A percentile compares a stretch with the other conserved stretches of the same genome.
These are phyloP conservation scores for Meteorus sp. DNA, from an alignment of 1,140 invertebrate species.

Conservation along the genomic window DNA sequence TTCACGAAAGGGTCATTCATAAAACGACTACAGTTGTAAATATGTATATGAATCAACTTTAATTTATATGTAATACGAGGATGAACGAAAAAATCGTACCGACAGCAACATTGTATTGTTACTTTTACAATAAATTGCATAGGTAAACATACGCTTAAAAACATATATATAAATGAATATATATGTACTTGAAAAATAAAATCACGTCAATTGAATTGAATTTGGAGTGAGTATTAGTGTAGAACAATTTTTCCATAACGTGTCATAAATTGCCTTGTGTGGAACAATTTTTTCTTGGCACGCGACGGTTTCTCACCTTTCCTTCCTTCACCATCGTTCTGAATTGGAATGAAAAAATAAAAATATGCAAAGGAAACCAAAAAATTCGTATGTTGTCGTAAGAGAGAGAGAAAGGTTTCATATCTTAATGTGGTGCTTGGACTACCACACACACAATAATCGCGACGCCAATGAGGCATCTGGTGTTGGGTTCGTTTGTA, in stretches of 20 bases:
- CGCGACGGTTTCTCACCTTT: conserved; percentile 32
- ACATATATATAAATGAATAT: background rate
- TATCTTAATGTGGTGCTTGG: too few relatives aligned
- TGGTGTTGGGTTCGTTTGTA: conserved; percentile 48
- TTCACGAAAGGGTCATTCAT: too few relatives aligned
- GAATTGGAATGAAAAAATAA: background rate
- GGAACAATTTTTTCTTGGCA: conserved; percentile 35
- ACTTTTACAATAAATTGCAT: conserved; percentile 54
- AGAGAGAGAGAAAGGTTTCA: too few relatives aligned
- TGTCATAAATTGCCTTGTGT: too few relatives aligned
- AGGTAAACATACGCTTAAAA: conserved; percentile 36
- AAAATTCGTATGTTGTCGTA: too few relatives aligned
- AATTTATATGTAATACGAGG: conserved; percentile 52
- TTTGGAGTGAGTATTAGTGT: too few relatives aligned
- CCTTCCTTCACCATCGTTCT: background rate
- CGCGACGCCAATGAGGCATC: conserved; percentile 56
- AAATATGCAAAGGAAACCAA: background rate
- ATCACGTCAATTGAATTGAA: too few relatives aligned
- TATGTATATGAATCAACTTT: conserved; percentile 54
- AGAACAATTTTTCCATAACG: too few relatives aligned
- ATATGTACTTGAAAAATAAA: too few relatives aligned
- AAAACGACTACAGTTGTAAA: conserved; percentile 37
- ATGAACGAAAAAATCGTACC: too few relatives aligned
- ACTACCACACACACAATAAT: too few relatives aligned
- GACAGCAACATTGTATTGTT: conserved; percentile 41